phyloP scores from a whole-genome alignment of 2,888 invertebrate species.

The Ganaspis brasiliensis region DNA sequence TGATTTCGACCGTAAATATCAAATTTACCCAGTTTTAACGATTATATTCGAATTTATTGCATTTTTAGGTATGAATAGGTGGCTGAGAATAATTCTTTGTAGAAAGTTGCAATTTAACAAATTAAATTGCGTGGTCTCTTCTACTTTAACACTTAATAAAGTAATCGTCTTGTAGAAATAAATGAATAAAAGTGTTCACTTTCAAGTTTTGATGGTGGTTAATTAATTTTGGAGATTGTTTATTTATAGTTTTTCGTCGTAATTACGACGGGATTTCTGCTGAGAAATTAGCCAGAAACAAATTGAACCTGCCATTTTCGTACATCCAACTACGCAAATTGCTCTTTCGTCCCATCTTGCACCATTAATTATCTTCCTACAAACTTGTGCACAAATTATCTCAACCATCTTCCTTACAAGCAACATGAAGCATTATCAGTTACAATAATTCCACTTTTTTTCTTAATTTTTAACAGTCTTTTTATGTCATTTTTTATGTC shows the following conservation, averaged over 20 bases:
- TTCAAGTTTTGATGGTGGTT: background rate
- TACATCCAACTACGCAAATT: constrained; percentile 23
- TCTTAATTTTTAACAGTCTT: background rate
- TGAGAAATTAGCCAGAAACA: constrained; percentile 31
- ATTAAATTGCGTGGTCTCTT: too few species aligned
- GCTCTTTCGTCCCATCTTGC: constrained; percentile 10
- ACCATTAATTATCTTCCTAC: constrained; percentile 3
- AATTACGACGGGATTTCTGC: constrained; percentile 15
- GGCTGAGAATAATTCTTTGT: too few species aligned
- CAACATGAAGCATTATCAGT: constrained; percentile 3
- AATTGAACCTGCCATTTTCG: constrained; percentile 28
- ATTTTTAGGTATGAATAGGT: too few species aligned
- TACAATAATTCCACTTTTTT: background rate
- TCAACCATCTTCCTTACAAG: constrained; percentile 7
- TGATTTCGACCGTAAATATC: too few species aligned
- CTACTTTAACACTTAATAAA: too few species aligned
- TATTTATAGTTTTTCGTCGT: constrained; percentile 18
- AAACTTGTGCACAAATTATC: constrained; percentile 1
- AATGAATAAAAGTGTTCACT: background rate
- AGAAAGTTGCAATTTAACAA: too few species aligned
- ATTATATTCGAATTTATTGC: too few species aligned
- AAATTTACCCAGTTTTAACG: too few species aligned
- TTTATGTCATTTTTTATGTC: too few species aligned
- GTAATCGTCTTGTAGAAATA: background rate
- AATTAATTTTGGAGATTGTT: constrained; percentile 25